A percentile compares a stretch with the other conserved stretches of the same genome.
phyloP scores from a whole-genome alignment of 1,140 invertebrate species.

The Tenebrio molitor region DNA sequence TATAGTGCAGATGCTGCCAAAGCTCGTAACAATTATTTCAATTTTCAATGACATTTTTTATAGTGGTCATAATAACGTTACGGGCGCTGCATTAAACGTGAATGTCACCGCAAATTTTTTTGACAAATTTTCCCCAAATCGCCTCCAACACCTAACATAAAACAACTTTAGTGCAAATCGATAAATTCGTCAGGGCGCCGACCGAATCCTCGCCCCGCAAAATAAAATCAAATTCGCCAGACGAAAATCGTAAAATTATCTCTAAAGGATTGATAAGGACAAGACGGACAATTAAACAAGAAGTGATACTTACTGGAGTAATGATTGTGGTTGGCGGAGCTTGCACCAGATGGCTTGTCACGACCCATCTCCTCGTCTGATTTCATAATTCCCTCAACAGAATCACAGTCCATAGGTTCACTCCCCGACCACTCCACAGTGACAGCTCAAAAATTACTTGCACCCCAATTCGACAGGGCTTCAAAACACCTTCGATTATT shows the following conservation, averaged over 20 bases:
- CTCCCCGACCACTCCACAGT: constrained; percentile 42
- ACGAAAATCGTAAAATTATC: constrained; percentile 14
- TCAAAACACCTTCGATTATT: constrained; percentile 15
- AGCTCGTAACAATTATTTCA: constrained; percentile 43
- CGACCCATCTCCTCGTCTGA: constrained; percentile 54
- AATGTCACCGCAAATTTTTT: constrained; percentile 16
- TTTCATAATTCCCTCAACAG: constrained; percentile 49
- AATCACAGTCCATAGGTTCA: constrained; percentile 43
- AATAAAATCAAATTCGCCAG: constrained; percentile 14
- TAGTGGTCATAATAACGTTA: constrained; percentile 4
- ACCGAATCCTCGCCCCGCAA: not conserved
- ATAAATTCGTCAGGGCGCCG: not conserved
- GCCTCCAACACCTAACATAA: constrained; percentile 25
- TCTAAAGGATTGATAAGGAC: constrained; percentile 25
- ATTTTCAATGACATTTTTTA: constrained; percentile 28
- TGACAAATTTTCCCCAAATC: constrained; percentile 23
- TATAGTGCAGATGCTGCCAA: constrained; percentile 32
- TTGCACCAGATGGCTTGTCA: constrained; percentile 51
- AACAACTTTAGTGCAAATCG: constrained; percentile 27
- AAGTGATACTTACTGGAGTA: constrained; percentile 50
- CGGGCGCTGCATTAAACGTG: not conserved
- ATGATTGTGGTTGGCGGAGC: constrained; percentile 49
- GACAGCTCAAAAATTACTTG: constrained; percentile 36
- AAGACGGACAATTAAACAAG: constrained; percentile 32
- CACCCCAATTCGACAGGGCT: constrained; percentile 1